Base-by-base conservation (phyloP, 35 echinoderm and acorn worm species). In the Antedon bifida region DNA sequence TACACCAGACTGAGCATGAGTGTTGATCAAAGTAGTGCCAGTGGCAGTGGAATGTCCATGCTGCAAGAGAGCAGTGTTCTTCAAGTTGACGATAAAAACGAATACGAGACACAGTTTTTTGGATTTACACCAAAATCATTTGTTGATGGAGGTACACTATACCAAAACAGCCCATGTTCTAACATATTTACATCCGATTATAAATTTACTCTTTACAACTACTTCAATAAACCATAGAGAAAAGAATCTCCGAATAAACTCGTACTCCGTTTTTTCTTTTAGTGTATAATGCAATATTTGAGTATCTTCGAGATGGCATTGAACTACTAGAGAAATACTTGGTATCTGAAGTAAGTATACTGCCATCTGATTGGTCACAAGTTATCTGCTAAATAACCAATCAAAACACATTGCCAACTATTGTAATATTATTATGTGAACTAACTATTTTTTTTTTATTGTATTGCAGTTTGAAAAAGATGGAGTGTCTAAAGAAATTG, bases 51-150 rank as follows among this genome's bases (percentile, higher is more conserved):
- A 21, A 64, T 23, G 51, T 64, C 51, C 2, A 64, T 26, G 23
- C 26, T 64, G 23, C 51, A 64, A 64, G 51, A 64, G 23, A 64
- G 19, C 51, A 64, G 7, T 12, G 9, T 64, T 8, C 51, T 64
- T 16, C 51, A 64, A 23, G 33, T 85, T 26, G 39, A 86, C 23
- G 82, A 83, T 28, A 82, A 87, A 29, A 82, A 89, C 35, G 95
- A 99, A 74, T 99, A 99, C 88, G 95, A 99, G 81, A 86, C 89
- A 28, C 95, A 99, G 83, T 99, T 84, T 75, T 99, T 99, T 86
- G 95, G 95, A 23, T 99, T 99, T 78, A 99, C 95, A 16, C 95
- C 95, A 51, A 89, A 99, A 39, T 90, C 90, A 82, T 99, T 99
- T 73, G 86, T 89, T 74, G 88, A 99, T 90, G 95, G 95, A 88